phyloP scores from a whole-genome alignment of 53 echinoderm and acorn worm genomes.

The Echinometra lucunter region DNA sequence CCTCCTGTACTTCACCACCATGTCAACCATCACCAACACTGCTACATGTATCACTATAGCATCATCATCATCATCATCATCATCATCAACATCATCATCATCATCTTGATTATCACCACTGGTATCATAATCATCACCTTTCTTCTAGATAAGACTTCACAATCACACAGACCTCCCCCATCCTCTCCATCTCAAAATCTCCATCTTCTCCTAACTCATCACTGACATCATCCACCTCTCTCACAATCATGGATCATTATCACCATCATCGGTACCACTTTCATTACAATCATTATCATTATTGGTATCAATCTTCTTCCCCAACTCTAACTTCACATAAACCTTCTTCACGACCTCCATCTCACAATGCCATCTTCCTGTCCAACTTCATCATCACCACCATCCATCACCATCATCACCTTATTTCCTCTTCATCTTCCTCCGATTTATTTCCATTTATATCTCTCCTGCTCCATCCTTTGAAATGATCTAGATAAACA shows the following conservation, averaged over 20 bases:
- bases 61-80: not conserved
- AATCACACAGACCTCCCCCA: too few relatives aligned
- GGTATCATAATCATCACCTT: not conserved
- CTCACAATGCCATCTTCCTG: not conserved
- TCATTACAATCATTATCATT: not conserved
- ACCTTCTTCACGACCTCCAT: not conserved
- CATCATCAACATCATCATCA: not conserved
- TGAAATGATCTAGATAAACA: not conserved
- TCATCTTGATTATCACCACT: not conserved
- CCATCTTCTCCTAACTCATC: not conserved
- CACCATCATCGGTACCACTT: not conserved
- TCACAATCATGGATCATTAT: not conserved
- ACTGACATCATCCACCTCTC: not conserved
- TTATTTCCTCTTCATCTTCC: not conserved
- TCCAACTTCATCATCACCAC: not conserved
- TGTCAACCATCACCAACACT: not conserved
- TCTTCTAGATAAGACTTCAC: too few relatives aligned
- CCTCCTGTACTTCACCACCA: not conserved
- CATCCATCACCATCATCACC: not conserved
- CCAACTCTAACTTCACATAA: not conserved
- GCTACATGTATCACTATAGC: not conserved
- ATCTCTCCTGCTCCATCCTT: not conserved
- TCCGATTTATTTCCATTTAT: not conserved
- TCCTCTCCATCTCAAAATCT: too few relatives aligned
- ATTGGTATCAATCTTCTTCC: too few relatives aligned